These are phyloP conservation scores for Platysternon megacephalum DNA, from an alignment of 2,113 vertebrate genomes.

Conservation along the genomic window DNA sequence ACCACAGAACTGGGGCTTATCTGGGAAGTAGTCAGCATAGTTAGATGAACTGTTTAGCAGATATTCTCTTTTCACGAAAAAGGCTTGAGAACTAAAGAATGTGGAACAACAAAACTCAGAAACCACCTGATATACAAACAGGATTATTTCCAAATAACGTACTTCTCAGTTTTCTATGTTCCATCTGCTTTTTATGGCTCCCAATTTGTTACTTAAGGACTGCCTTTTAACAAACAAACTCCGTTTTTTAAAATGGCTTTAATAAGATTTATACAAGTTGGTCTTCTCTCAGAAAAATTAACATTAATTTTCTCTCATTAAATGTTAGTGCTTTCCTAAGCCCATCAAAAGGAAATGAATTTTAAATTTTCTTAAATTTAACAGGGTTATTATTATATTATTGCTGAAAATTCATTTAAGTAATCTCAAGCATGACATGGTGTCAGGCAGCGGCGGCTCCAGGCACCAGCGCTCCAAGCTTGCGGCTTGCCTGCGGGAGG, in stretches of 20 bases:
- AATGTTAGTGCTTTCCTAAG: slow-evolving; percentile 71
- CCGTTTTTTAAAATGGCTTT: slow-evolving; percentile 40
- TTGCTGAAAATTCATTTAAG: slow-evolving; percentile 64
- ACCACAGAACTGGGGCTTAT: background rate
- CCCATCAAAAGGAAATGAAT: slow-evolving; percentile 64
- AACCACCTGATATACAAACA: background rate
- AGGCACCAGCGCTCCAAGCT: no score
- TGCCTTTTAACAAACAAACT: background rate
- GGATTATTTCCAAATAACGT: background rate
- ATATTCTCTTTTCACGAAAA: background rate
- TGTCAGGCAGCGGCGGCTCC: no score
- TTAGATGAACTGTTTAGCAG: slow-evolving; percentile 21
- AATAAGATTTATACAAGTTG: slow-evolving; percentile 47
- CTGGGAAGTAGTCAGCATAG: background rate
- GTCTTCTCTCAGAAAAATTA: slow-evolving; percentile 62
- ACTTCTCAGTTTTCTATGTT: background rate
- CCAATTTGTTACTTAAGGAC: slow-evolving; percentile 17
- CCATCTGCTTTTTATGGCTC: background rate
- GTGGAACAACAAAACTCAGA: background rate
- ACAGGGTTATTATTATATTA: slow-evolving; percentile 62
- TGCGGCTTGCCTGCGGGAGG: no score
- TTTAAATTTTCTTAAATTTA: slow-evolving; percentile 66
- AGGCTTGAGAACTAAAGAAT: background rate
- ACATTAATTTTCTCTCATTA: slow-evolving; percentile 63
- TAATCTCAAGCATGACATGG: slow-evolving; percentile 49